Evolutionary conservation across 2,797 vertebrate genomes (phyloP), one percentile per base, ranked within the genome.

Genomic region (Urosaurus nigricauda): DNA sequence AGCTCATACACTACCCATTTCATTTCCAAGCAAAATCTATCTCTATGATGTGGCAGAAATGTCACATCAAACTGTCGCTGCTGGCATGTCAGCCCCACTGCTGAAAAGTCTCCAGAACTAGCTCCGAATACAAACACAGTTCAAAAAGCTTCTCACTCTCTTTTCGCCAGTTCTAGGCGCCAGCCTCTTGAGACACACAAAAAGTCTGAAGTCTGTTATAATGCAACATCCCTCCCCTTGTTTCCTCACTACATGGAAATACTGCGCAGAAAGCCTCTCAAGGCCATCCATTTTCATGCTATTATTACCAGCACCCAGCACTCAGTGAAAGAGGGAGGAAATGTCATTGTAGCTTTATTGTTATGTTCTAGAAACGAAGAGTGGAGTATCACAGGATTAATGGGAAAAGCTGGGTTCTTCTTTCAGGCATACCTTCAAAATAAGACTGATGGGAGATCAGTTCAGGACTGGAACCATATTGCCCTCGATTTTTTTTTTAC

Each of bases 401-500:
- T 19, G 82, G 60, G 60, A 2, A 85, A 58, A 82, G 40, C 32
- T 2, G 83, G 79, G 35, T 82, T 70, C 51, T 19, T 88, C 51
- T 56, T 53, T 14, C 63, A 74, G 47, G 78, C 4, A n/a, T 24
- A 89, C 35, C n/a, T 75, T 26, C 65, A 81, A 65, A 84, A 80
- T 70, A 77, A 13, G 84, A 85, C 29, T 47, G 63, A n/a, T 21
- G 75, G 74, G 8, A 89, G 51, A 73, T 29, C 24, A 78, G 75
- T 53, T 37, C 19, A 75, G 70, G 77, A 26, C 14, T 21, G 63
- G 37, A 63, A 60, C n/a, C 65, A 65, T 24, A 32, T n/a, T 63
- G 43, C 65, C 43, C 78, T 82, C 26, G 7, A 32, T 82, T 75
- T 81, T 80, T 82, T 75, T 81, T 80, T n/a, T 82, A 35, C 82